Evolutionary conservation across 2,797 vertebrate genomes (phyloP).

Genomic region (Pangasius sanitwongsei): DNA sequence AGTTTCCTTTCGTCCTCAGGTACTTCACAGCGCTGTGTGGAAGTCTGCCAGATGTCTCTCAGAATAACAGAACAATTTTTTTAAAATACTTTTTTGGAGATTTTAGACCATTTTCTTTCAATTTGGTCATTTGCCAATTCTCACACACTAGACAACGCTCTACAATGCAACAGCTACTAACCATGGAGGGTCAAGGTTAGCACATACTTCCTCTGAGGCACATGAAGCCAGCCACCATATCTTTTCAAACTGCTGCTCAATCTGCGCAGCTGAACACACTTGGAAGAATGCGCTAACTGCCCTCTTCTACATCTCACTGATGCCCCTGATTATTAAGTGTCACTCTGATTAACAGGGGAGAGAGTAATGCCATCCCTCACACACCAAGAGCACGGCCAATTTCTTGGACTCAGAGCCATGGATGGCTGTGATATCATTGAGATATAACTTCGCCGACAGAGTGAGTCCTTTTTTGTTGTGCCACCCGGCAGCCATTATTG

Average conservation of each 20-base stretch:
- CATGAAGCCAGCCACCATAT: background rate
- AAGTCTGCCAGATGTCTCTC: slow-evolving; percentile 16
- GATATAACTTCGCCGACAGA: background rate
- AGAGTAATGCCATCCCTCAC: background rate
- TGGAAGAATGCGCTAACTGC: background rate
- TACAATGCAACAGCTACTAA: background rate
- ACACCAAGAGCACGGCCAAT: background rate
- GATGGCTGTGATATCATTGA: background rate
- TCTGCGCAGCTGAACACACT: background rate
- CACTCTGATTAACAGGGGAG: background rate
- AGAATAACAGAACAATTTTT: background rate
- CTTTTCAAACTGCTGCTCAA: background rate
- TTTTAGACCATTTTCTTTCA: background rate
- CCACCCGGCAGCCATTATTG: background rate
- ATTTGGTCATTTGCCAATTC: background rate
- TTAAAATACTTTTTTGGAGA: background rate
- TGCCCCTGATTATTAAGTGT: background rate
- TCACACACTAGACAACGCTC: background rate
- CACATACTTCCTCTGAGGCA: background rate
- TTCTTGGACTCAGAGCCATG: background rate
- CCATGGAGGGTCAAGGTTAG: background rate
- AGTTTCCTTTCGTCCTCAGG: slow-evolving; percentile 2
- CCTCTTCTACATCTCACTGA: background rate
- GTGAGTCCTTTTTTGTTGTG: background rate
- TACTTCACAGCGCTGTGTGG: slow-evolving; percentile 15